Percentiles rank a stretch among this genome's conserved stretches.
phyloP scores from a whole-genome alignment of 2,888 invertebrate species.

The Gnatocerus cornutus region DNA sequence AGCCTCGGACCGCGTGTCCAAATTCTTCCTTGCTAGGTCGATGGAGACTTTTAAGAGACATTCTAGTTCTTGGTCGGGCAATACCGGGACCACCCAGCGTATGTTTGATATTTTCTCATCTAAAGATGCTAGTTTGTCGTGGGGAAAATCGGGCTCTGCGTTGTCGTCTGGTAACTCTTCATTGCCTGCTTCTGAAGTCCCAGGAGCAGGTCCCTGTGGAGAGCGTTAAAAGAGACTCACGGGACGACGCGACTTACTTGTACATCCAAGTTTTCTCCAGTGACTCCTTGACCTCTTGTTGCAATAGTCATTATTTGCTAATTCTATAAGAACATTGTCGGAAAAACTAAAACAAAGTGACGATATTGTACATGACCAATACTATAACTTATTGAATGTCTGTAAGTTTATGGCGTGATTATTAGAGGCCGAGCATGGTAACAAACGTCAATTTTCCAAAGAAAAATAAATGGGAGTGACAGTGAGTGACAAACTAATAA shows the following conservation, averaged over 20 bases:
- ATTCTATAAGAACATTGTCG: constrained; percentile 66
- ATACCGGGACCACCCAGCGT: constrained; percentile 97
- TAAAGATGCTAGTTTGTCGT: constrained; percentile 87
- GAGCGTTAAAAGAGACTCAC: neutral
- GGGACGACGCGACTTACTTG: constrained; percentile 62
- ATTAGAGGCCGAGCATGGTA: constrained; percentile 44
- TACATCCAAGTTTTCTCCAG: constrained; percentile 74
- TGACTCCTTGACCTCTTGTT: constrained; percentile 76
- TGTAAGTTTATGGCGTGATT: constrained; percentile 2
- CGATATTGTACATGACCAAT: constrained; percentile 21
- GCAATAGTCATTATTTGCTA: constrained; percentile 76
- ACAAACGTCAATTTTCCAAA: constrained; percentile 60
- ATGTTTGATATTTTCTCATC: constrained; percentile 98
- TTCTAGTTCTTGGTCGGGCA: constrained; percentile 97
- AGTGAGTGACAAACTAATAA: constrained; percentile 63
- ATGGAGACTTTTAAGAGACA: constrained; percentile 91
- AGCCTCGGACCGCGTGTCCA: constrained; percentile 90
- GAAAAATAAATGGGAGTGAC: constrained; percentile 70
- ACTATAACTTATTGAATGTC: constrained; percentile 1
- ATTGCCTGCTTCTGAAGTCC: constrained; percentile 36
- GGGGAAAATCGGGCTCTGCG: constrained; percentile 85
- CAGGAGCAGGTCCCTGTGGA: constrained; percentile 35
- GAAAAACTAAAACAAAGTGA: constrained; percentile 59
- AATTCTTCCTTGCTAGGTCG: constrained; percentile 89
- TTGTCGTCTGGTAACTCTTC: constrained; percentile 65